These are phyloP conservation scores for Euphydryas editha DNA, from an alignment of 2,888 invertebrate genomes.

Conservation along the genomic window DNA sequence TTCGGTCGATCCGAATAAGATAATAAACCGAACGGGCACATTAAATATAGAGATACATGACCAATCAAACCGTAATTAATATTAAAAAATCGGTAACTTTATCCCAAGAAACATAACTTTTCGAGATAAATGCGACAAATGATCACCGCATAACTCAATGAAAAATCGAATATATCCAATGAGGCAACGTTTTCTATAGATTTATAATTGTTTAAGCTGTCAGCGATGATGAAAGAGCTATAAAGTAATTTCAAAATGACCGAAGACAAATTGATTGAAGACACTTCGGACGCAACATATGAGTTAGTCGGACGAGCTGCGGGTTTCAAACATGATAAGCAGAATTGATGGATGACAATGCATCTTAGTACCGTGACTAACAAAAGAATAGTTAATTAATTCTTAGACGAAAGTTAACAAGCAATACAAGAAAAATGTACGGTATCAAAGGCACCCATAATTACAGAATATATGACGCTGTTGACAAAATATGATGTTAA, in stretches of 20 bases:
- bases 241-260: constrained; percentile 61
- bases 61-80: constrained; percentile 27
- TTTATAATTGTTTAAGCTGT: constrained; percentile 38
- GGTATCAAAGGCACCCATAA: constrained; percentile 57
- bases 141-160: constrained; percentile 18
- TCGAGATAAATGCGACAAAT: constrained; percentile 7
- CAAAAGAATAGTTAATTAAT: constrained; percentile 79
- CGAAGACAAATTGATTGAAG: constrained; percentile 71
- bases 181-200: constrained; percentile 31
- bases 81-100: neutral
- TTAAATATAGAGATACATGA: constrained; percentile 53
- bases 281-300: constrained; percentile 55
- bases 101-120: neutral
- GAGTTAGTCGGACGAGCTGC: constrained; percentile 53
- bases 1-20: constrained; percentile 73
- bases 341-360: constrained; percentile 75
- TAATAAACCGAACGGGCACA: constrained; percentile 75
- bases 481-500: neutral
- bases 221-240: constrained; percentile 59
- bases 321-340: constrained; percentile 68
- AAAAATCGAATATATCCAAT: constrained; percentile 31
- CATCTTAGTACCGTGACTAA: constrained; percentile 59
- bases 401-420: constrained; percentile 69
- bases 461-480: constrained; percentile 41
- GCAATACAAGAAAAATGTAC: constrained; percentile 56